Percentiles rank a stretch among this genome's conserved stretches.
Conservation (phyloP, 1,140 invertebrate genomes). For the Drosophila tristis region DNA sequence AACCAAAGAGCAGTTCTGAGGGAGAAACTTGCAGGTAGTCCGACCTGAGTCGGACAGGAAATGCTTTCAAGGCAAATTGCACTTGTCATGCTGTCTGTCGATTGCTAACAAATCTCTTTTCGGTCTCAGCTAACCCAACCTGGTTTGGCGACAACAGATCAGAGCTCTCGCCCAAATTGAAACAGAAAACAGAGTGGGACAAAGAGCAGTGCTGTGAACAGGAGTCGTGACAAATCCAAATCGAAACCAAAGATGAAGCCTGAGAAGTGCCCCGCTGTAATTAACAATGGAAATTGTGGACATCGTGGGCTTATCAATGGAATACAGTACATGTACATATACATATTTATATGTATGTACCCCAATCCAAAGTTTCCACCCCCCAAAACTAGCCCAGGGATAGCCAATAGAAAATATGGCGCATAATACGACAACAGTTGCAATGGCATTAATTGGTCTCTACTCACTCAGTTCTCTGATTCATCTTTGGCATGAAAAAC, state of each 20-base stretch:
- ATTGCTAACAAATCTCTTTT: constrained; percentile 16
- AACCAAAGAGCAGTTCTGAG: background rate
- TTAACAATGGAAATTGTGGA: constrained; percentile 10
- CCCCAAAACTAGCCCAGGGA: background rate
- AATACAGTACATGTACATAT: no score
- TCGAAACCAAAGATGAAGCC: constrained; percentile 15
- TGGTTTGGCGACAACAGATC: background rate
- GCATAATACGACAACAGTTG: no score
- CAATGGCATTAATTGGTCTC: constrained; percentile 30
- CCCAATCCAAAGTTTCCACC: no score
- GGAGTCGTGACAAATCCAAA: constrained; percentile 43
- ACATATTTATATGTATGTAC: background rate
- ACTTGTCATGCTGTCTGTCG: constrained; percentile 67
- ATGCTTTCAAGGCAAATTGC: constrained; percentile 70
- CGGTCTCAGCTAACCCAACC: constrained; percentile 2
- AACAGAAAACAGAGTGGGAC: background rate
- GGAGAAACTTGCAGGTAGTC: constrained; percentile 3
- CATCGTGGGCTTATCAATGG: constrained; percentile 13
- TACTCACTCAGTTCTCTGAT: constrained; percentile 38
- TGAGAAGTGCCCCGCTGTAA: constrained; percentile 6
- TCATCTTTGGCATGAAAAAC: constrained; percentile 41
- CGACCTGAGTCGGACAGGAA: constrained; percentile 49
- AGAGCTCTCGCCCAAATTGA: background rate
- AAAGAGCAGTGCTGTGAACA: background rate
- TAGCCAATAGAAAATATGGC: background rate